These are phyloP conservation scores for Cyanoliseus patagonus DNA, from an alignment of 2,113 vertebrate genomes.

Conservation along the genomic window DNA sequence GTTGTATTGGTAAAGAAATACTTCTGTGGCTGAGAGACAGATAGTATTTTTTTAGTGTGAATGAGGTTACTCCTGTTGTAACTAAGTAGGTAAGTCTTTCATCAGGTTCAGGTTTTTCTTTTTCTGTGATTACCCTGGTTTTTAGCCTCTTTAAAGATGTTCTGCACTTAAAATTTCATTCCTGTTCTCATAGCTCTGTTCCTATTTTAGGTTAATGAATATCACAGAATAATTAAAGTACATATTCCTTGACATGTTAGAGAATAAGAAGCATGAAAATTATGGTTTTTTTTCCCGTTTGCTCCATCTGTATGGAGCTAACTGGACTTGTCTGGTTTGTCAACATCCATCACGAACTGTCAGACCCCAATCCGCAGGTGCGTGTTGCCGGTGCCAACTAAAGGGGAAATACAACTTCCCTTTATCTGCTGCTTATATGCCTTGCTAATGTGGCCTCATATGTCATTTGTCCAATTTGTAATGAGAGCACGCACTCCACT, in stretches of 20 bases:
- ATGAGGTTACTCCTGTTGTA: not conserved
- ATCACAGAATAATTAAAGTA: not conserved
- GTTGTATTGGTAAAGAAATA: not conserved
- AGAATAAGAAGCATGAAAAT: not conserved
- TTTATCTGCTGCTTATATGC: not conserved
- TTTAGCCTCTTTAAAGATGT: not conserved
- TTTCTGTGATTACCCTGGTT: not conserved
- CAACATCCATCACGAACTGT: not conserved
- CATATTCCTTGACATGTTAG: not conserved
- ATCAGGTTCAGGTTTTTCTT: not conserved
- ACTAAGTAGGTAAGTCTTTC: not conserved
- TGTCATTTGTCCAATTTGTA: not conserved
- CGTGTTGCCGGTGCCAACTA: not conserved
- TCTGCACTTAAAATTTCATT: not conserved
- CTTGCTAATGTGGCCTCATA: not conserved
- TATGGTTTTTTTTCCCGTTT: fast-evolving
- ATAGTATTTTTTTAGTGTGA: not conserved
- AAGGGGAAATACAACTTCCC: not conserved
- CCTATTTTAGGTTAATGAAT: not conserved
- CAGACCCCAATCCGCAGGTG: not conserved
- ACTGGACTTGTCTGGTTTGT: not conserved
- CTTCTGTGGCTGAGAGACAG: not conserved
- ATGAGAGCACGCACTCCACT: not conserved
- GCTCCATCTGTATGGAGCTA: not conserved
- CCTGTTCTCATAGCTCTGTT: not conserved